Base-by-base conservation (phyloP, 2,797 vertebrate genomes). In the Cryptoblepharus egeriae region DNA sequence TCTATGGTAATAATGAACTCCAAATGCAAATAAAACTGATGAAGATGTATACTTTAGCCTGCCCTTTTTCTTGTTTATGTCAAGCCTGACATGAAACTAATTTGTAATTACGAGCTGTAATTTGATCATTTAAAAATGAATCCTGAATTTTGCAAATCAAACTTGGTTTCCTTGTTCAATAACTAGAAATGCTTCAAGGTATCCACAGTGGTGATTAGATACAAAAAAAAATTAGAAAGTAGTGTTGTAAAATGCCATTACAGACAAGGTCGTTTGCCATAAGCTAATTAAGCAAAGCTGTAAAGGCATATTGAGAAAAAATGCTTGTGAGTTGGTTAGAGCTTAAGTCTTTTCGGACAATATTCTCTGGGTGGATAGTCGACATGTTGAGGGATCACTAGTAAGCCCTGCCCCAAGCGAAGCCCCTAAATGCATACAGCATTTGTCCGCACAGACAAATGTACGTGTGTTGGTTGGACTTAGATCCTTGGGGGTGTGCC, bases 21-120 rank as follows among this genome's bases (percentile, higher is more conserved):
- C 79, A 82, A 28, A 60, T 30, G 18, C 3, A 79, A 16, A 7
- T 61, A 78, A 35, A n/a, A 30, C 10, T 70, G 45, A 61, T 81
- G 24, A n/a, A 83, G n/a, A 81, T 68, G 76, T 39, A 71, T 86
- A 84, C 70, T 77, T 77, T 74, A 78, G 3, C 89, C 26, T 80
- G 84, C 82, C 68, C 12, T 2, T 4, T 72, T n/a, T 72, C 58
- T 81, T 37, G 1, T 82, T 26, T 55, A 82, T 8, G 1, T 82
- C 70, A 55, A 70, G 15, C 78, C 3, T 79, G 45, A 42, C 8
- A n/a, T 45, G 81, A 82, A 20, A 32, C 74, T 80, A 68, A 75
- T 79, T 85, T 55, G 32, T 79, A 81, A 76, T 72, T 79, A 85
- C 63, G 57, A 11, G 0, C 0, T 45, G 49, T 1, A 39, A 88